A percentile compares a stretch with the other conserved stretches of the same genome.
These are phyloP conservation scores for Cybosia mesomella DNA, from an alignment of 2,888 invertebrate species.

Conservation along the genomic window DNA sequence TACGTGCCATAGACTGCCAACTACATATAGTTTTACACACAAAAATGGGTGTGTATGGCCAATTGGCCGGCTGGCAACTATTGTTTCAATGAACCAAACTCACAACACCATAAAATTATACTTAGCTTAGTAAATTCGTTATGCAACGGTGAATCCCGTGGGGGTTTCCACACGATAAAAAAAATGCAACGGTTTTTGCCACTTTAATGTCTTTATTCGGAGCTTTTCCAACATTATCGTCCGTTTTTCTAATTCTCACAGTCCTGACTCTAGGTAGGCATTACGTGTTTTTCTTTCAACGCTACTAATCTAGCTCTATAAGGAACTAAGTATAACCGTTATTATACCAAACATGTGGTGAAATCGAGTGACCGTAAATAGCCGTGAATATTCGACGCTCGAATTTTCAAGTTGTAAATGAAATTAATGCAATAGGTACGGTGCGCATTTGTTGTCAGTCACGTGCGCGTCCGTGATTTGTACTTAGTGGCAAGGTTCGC, in stretches of 20 bases:
- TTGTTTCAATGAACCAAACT: too few species aligned
- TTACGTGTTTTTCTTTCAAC: slow-evolving; percentile 3
- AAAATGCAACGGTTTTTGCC: too few species aligned
- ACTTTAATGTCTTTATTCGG: not conserved
- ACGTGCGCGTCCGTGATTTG: slow-evolving; percentile 28
- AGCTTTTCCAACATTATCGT: not conserved
- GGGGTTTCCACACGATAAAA: too few species aligned
- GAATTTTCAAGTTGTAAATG: slow-evolving; percentile 18
- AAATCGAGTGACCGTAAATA: slow-evolving; percentile 15
- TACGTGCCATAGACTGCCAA: slow-evolving; percentile 23
- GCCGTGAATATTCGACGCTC: slow-evolving; percentile 9
- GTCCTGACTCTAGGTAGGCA: not conserved
- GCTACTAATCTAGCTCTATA: not conserved
- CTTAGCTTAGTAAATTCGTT: too few species aligned
- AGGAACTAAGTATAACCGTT: not conserved
- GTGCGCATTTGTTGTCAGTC: slow-evolving; percentile 13
- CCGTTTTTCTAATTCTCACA: not conserved
- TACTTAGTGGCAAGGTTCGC: slow-evolving; percentile 18
- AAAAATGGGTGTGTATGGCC: too few species aligned
- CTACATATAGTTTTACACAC: not conserved
- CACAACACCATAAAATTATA: too few species aligned
- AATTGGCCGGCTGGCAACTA: too few species aligned
- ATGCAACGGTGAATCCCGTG: too few species aligned
- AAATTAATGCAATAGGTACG: slow-evolving; percentile 23
- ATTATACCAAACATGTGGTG: slow-evolving; percentile 21